Conservation (phyloP, 2,797 vertebrate species). For the Rhinella marina region DNA sequence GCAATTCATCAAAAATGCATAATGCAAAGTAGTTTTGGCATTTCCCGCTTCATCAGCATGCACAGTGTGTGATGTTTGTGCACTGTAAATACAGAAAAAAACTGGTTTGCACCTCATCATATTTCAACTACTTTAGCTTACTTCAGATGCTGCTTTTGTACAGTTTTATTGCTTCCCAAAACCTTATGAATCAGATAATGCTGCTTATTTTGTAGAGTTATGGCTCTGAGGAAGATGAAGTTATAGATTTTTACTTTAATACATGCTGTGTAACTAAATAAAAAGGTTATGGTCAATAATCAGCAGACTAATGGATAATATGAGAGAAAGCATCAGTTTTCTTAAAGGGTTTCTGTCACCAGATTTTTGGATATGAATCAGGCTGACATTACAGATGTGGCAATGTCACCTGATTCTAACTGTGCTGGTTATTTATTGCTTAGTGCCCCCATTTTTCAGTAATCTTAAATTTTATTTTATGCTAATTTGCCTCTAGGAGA, state of each 20-base stretch:
- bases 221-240: neutral
- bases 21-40: constrained; percentile 52
- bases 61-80: constrained; percentile 12
- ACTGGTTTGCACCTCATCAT: neutral
- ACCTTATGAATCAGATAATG: neutral
- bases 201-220: too few species aligned
- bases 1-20: constrained; percentile 60
- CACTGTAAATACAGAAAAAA: constrained; percentile 47
- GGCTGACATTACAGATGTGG: too few species aligned
- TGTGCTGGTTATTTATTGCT: too few species aligned
- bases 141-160: neutral
- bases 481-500: too few species aligned
- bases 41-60: constrained; percentile 43
- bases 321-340: too few species aligned
- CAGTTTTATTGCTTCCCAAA: neutral
- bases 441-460: too few species aligned
- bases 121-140: constrained; percentile 6
- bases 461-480: too few species aligned
- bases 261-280: neutral
- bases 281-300: neutral
- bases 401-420: too few species aligned
- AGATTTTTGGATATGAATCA: too few species aligned
- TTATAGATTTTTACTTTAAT: neutral
- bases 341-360: too few species aligned
- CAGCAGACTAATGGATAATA: neutral